Conservation (phyloP, 2,113 vertebrate genomes). For the Apodemus sylvaticus region DNA sequence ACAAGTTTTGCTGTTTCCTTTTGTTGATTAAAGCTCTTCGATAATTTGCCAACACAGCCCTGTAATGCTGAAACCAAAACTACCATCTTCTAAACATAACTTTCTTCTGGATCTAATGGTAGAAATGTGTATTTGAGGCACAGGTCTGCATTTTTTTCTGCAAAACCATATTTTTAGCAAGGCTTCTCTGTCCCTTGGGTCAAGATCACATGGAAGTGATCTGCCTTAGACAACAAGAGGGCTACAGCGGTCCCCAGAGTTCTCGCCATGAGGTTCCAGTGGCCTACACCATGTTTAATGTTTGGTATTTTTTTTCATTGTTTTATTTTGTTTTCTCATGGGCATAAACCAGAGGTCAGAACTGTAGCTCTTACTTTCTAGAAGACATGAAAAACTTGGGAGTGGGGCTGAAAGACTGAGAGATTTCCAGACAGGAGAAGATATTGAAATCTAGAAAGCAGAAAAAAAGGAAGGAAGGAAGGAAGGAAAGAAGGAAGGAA, state of each 20-base stretch:
- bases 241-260: not conserved
- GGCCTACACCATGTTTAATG: not conserved
- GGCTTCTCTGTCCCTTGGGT: not conserved
- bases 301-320: not conserved
- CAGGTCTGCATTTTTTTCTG: not conserved
- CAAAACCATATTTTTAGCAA: not conserved
- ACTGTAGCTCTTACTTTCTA: not conserved
- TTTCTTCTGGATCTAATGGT: not conserved
- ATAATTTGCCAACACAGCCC: not conserved
- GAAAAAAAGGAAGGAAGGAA: no score
- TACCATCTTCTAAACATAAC: not conserved
- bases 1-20: not conserved
- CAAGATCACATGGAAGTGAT: not conserved
- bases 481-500: no score
- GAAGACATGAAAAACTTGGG: not conserved
- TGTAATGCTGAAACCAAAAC: not conserved
- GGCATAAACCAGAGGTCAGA: not conserved
- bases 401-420: not conserved
- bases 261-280: not conserved
- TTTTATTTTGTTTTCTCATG: not conserved
- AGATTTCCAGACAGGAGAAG: not conserved
- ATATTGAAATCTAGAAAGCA: not conserved
- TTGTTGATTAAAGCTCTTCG: not conserved
- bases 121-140: not conserved
- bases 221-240: not conserved